Evolutionary conservation across 2,797 vertebrate genomes (phyloP).

Genomic region (Hylomyscus alleni): DNA sequence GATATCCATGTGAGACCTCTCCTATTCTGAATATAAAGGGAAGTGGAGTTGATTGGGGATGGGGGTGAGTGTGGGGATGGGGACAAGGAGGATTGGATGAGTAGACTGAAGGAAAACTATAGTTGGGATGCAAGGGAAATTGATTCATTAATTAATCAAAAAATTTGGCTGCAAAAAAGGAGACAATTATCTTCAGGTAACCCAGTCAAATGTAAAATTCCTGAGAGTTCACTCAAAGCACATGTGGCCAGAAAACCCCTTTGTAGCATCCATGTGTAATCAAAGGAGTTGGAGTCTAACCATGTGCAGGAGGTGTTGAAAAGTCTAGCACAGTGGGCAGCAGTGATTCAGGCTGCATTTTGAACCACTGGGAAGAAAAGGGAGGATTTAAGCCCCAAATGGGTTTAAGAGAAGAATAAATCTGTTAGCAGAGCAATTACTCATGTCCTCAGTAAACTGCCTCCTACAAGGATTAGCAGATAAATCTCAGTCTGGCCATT

Average conservation of each 20-base stretch:
- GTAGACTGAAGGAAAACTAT: neutral
- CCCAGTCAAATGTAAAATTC: constrained; percentile 54
- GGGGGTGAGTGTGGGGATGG: too few species aligned
- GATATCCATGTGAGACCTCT: neutral
- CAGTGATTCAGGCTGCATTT: constrained; percentile 10
- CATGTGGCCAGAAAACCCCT: neutral
- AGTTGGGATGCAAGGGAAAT: neutral
- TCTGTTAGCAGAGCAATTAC: constrained; percentile 81
- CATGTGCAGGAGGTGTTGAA: neutral
- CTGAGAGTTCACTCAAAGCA: constrained; percentile 45
- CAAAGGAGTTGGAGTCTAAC: constrained; percentile 52
- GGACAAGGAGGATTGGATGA: neutral
- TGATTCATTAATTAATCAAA: neutral
- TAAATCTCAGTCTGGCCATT: constrained; percentile 76
- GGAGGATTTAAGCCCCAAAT: constrained; percentile 73
- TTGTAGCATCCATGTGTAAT: neutral
- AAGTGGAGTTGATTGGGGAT: neutral
- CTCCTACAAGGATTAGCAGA: constrained; percentile 80
- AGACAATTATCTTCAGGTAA: constrained; percentile 24
- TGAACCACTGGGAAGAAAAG: constrained; percentile 37
- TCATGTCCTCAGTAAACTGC: constrained; percentile 76
- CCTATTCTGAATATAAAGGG: neutral
- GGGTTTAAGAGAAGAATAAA: constrained; percentile 72
- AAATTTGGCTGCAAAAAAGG: neutral
- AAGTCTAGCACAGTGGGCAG: constrained; percentile 20